These are phyloP conservation scores for Helleia helle DNA, from an alignment of 2,888 invertebrate genomes.

Conservation along the genomic window DNA sequence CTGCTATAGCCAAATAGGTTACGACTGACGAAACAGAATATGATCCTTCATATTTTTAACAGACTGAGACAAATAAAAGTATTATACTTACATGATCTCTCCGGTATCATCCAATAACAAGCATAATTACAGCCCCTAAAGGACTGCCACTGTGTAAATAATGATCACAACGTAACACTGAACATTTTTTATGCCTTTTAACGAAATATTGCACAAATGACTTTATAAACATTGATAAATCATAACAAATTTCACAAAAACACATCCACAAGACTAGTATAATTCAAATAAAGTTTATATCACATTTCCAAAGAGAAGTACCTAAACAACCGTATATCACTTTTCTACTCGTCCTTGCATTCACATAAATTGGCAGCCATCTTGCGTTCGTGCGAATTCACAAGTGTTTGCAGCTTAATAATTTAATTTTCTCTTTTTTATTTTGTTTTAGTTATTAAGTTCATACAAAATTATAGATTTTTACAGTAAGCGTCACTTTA, in stretches of 20 bases:
- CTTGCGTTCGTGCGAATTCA: conserved; percentile 62
- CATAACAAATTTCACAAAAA: conserved; percentile 61
- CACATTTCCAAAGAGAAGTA: conserved; percentile 56
- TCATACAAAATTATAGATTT: too few relatives aligned
- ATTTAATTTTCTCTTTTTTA: not conserved
- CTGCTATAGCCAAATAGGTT: conserved; percentile 59
- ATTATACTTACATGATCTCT: conserved; percentile 50
- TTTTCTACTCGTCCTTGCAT: conserved; percentile 67
- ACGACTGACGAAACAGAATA: conserved; percentile 40
- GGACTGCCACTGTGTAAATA: conserved; percentile 65
- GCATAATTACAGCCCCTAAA: conserved; percentile 60
- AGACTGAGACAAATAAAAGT: conserved; percentile 23
- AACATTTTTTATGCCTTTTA: conserved; percentile 61
- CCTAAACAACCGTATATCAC: conserved; percentile 54
- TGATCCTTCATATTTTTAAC: conserved; percentile 24
- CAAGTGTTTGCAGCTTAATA: conserved; percentile 39
- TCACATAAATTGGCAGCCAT: conserved; percentile 72
- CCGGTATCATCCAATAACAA: conserved; percentile 67
- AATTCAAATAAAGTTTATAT: conserved; percentile 51
- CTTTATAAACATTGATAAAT: conserved; percentile 56
- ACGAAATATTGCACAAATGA: conserved; percentile 61
- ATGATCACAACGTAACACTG: conserved; percentile 70
- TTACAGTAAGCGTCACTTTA: too few relatives aligned
- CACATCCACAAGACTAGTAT: conserved; percentile 51
- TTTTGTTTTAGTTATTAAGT: too few relatives aligned